Evolutionary conservation across 2,797 vertebrate species (phyloP), one percentile per base, ranked within the genome.

Genomic region (Danio aesculapii): DNA sequence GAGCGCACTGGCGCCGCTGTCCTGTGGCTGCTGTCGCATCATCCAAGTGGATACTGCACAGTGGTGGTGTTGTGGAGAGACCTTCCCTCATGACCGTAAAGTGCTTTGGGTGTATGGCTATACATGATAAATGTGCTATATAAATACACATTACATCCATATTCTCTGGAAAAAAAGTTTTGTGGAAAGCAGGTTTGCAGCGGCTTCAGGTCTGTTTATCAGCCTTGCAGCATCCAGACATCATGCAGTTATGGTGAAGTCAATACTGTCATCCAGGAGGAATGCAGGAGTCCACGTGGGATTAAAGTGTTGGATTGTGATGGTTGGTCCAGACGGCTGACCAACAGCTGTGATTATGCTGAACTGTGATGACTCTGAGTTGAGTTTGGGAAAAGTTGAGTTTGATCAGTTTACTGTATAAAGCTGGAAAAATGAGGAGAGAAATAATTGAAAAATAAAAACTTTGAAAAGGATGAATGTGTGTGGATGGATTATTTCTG

Each of bases 301-400:
- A n/a, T n/a, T n/a, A n/a, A n/a, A n/a, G n/a, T n/a, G n/a, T n/a
- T n/a, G n/a, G n/a, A n/a, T n/a, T n/a, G n/a, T n/a, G n/a, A n/a
- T n/a, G n/a, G n/a, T n/a, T n/a, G n/a, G n/a, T n/a, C n/a, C n/a
- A n/a, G n/a, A n/a, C 39, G 12, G 39, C 59, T 4, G 12, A 61
- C 44, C 46, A 17, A 66, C 46, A 66, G n/a, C n/a, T 47, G 44
- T 66, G 44, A 66, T 67, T 13, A 21, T 67, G 64, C 1, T 67
- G 11, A 6, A 67, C 64, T 49, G 64, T 21, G 44, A 67, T 4
- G 17, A 8, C 49, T 47, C 44, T 1, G 6, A 0, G 47, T 47
- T 1, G 13, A 59, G 6, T 11, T 19, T 2, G 19, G 5, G 21
- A 58, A 11, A 11, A 10, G 10, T 7, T 47, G 39, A 47, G 4